Conservation (phyloP, 2,888 invertebrate genomes). For the Trachelus iudaicus region DNA sequence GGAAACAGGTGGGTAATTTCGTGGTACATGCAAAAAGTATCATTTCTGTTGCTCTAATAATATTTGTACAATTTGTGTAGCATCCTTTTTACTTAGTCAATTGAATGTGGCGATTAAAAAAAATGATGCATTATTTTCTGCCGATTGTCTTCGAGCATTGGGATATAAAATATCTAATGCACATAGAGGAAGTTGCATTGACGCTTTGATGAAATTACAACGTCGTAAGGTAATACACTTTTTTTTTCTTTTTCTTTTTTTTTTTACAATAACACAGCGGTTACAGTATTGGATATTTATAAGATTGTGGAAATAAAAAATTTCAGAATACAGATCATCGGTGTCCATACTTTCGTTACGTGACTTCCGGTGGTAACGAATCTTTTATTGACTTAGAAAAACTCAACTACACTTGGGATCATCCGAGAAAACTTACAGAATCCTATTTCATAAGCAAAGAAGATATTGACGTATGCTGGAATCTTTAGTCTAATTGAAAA, state of each 20-base stretch:
- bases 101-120: conserved; percentile 49
- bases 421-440: conserved; percentile 44
- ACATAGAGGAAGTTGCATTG: conserved; percentile 41
- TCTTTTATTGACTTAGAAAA: conserved; percentile 52
- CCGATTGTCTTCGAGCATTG: conserved; percentile 43
- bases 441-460: conserved; percentile 47
- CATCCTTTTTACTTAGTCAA: conserved; percentile 42
- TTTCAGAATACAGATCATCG: conserved; percentile 37
- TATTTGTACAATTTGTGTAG: conserved; percentile 32
- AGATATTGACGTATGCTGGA: conserved; percentile 49
- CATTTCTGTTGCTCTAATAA: neutral
- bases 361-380: conserved; percentile 45
- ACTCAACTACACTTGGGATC: conserved; percentile 53
- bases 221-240: conserved; percentile 21
- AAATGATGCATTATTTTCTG: conserved; percentile 40
- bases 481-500: neutral
- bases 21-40: neutral
- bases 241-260: neutral
- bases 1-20: conserved; percentile 62
- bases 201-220: conserved; percentile 36
- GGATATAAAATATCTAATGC: conserved; percentile 40
- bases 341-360: conserved; percentile 47
- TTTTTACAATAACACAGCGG: neutral
- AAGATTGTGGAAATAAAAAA: neutral
- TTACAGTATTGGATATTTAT: neutral